Conservation (phyloP, 1,140 invertebrate genomes). For the Potamilus streckersoni region DNA sequence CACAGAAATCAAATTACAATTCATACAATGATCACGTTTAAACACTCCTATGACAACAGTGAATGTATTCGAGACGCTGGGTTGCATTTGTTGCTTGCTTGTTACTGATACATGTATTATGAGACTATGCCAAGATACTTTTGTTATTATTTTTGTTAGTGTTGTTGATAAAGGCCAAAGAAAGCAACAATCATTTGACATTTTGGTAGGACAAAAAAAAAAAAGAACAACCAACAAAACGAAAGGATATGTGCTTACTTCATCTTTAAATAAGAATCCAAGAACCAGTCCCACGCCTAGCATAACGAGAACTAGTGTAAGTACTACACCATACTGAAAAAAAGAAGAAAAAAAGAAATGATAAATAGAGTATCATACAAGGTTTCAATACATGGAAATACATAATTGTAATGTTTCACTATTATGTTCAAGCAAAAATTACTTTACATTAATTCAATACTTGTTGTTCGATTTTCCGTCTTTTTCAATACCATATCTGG, state of each 20-base stretch:
- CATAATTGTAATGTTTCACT: neutral
- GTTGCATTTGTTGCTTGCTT: no score
- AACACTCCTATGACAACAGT: no score
- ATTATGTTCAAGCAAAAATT: neutral
- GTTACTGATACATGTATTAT: no score
- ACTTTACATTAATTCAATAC: neutral
- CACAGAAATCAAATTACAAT: no score
- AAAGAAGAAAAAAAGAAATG: conserved; percentile 6
- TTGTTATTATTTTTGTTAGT: no score
- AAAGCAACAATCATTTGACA: no score
- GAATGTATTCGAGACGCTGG: no score
- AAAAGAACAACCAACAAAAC: no score
- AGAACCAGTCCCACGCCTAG: conserved; percentile 45
- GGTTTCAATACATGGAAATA: neutral
- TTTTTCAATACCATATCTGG: neutral
- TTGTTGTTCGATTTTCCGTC: neutral
- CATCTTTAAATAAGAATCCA: conserved; percentile 47
- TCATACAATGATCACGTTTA: no score
- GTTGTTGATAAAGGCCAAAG: no score
- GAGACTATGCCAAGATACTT: no score
- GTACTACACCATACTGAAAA: conserved; percentile 58
- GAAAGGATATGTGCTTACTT: conserved; percentile 41
- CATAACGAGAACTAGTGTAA: conserved; percentile 54
- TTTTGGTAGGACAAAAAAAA: no score
- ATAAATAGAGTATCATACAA: neutral